A percentile compares a stretch with the other conserved stretches of the same genome.
phyloP scores from a whole-genome alignment of 2,888 invertebrate species.

The Melanophora roralis region DNA sequence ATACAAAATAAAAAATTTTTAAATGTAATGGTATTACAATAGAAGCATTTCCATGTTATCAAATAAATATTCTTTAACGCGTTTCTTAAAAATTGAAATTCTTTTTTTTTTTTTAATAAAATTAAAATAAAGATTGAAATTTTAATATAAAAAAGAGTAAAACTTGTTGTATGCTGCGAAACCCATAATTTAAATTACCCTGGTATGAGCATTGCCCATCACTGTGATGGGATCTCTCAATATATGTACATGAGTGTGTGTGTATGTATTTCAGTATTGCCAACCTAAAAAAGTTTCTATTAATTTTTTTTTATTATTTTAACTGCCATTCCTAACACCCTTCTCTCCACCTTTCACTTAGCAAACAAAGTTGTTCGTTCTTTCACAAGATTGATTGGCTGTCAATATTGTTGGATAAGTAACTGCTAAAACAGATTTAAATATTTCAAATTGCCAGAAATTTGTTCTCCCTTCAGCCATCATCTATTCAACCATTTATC shows the following conservation, averaged over 20 bases:
- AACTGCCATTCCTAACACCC: not conserved
- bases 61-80: no score
- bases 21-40: no score
- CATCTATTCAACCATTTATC: not conserved
- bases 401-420: conserved; percentile 39
- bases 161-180: no score
- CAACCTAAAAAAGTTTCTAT: conserved; percentile 30
- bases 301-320: conserved; percentile 14
- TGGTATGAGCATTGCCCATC: no score
- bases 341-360: not conserved
- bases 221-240: not conserved
- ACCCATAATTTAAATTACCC: no score
- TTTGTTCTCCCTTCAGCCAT: not conserved
- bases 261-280: not conserved
- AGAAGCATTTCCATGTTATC: no score
- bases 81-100: no score
- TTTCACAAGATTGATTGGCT: conserved; percentile 46
- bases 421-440: conserved; percentile 31
- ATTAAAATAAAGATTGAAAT: no score
- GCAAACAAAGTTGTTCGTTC: conserved; percentile 6
- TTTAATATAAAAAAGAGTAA: no score
- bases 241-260: not conserved
- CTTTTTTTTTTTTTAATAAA: no score
- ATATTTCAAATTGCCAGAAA: conserved; percentile 32
- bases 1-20: no score